Percentiles rank a stretch among this genome's conserved stretches.
phyloP scores from a whole-genome alignment of 1,140 invertebrate species.

The Thalassaphorura encarpata region DNA sequence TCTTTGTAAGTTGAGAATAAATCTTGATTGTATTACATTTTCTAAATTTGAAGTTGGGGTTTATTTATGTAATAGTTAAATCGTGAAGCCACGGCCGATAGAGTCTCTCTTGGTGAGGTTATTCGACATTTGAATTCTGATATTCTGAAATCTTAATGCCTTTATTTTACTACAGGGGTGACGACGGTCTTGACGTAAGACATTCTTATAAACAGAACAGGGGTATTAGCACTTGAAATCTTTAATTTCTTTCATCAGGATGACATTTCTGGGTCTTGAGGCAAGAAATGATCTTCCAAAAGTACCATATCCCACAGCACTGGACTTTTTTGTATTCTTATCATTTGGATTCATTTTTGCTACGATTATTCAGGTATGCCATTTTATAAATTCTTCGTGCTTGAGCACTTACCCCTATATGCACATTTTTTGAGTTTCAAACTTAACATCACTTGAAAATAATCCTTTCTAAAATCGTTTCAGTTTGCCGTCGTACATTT shows the following conservation, averaged over 20 bases:
- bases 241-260: too few relatives aligned
- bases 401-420: background rate
- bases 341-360: constrained; percentile 80
- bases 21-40: too few relatives aligned
- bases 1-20: too few relatives aligned
- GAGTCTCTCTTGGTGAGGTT: constrained; percentile 69
- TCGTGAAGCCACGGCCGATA: constrained; percentile 69
- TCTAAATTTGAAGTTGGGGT: too few relatives aligned
- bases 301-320: constrained; percentile 74
- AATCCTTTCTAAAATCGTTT: too few relatives aligned
- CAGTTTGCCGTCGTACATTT: constrained; percentile 79
- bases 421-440: too few relatives aligned
- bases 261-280: constrained; percentile 72
- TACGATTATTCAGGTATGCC: constrained; percentile 60
- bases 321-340: constrained; percentile 78
- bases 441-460: background rate
- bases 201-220: too few relatives aligned
- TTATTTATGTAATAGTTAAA: too few relatives aligned
- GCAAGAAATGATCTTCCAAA: constrained; percentile 74
- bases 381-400: background rate
- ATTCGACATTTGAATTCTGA: too few relatives aligned
- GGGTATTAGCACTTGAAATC: too few relatives aligned
- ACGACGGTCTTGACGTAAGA: constrained; percentile 77
- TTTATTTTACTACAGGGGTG: constrained; percentile 49
- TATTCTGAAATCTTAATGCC: background rate